Base-by-base conservation (phyloP, 2,113 vertebrate species). In the Glaucidium brasilianum region DNA sequence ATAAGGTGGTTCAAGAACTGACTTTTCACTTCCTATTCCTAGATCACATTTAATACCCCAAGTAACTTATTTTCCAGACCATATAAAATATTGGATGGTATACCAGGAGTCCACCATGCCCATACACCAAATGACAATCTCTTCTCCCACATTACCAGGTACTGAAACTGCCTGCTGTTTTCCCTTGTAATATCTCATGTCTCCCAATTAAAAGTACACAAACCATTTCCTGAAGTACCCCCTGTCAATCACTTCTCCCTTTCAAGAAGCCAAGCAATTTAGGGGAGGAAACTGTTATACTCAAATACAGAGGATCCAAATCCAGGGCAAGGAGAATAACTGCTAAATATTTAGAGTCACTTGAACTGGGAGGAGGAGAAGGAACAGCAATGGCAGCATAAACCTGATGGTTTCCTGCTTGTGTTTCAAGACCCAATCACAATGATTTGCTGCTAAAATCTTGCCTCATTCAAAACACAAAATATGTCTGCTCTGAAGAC, bases 361-460 rank as follows among this genome's bases (percentile, higher is more conserved):
- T 68, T 74, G 85, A 85, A 15, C 34, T 20, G 49, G 71, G 56
- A 93, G 32, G 22, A 5, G 37, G 32, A 86, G n/a, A 39, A 77
- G 79, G 7, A 77, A 86, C 9, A 66, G 58, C 2, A 0, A 64
- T 9, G 25, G 39, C 58, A 55, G 35, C 37, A 66, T 50, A 39
- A 74, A 83, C 35, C 43, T 39, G 53, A 26, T 12, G 7, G 56
- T 47, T 87, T 68, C 84, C 73, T 67, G 25, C 30, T 15, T 1
- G 0, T 55, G 17, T 85, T 60, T 29, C 50, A 74, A 71, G 73
- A 68, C 37, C 77, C 0, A 0, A 60, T 5, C 0, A 2, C 41
- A 52, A 74, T 67, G 50, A 15, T 20, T 67, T 55, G 32, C 53
- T 39, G 11, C 20, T 50, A 37, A 86, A 77, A 15, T 16, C 30